Conservation (phyloP, 35 echinoderm and acorn worm species). For the Lytechinus variegatus region DNA sequence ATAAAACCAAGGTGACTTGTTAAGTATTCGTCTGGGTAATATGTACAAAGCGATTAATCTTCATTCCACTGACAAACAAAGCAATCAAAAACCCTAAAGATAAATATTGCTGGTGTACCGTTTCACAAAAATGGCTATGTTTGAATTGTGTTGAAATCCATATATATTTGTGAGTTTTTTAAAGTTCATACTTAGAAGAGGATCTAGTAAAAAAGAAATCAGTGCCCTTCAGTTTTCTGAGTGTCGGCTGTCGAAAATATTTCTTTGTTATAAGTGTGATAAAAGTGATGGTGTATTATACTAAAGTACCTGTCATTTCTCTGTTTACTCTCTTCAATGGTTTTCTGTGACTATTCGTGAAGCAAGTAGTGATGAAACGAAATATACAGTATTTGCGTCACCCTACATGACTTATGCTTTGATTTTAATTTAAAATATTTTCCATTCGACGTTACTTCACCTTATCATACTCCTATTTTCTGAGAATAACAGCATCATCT, state of each 20-base stretch:
- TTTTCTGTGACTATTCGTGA: neutral
- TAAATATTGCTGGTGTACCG: neutral
- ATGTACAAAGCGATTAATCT: slow-evolving; percentile 13
- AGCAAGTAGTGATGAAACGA: neutral
- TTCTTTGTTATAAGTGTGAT: neutral
- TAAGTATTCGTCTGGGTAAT: neutral
- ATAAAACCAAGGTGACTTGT: neutral
- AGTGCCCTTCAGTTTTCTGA: neutral
- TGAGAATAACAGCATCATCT: no score
- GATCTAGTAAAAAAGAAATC: neutral
- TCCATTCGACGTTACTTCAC: no score
- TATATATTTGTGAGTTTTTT: neutral
- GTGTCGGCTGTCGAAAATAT: neutral
- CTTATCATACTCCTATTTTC: no score
- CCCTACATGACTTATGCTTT: no score
- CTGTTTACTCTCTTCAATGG: neutral
- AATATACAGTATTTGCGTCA: neutral
- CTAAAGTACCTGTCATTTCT: neutral
- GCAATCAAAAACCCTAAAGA: neutral
- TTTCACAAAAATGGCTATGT: neutral
- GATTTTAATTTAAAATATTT: no score
- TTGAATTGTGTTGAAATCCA: neutral
- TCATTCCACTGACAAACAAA: neutral
- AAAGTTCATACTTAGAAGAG: neutral
- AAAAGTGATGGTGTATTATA: neutral